Evolutionary conservation across 2,113 vertebrate species (phyloP).

Genomic region (Terrapene triunguis): DNA sequence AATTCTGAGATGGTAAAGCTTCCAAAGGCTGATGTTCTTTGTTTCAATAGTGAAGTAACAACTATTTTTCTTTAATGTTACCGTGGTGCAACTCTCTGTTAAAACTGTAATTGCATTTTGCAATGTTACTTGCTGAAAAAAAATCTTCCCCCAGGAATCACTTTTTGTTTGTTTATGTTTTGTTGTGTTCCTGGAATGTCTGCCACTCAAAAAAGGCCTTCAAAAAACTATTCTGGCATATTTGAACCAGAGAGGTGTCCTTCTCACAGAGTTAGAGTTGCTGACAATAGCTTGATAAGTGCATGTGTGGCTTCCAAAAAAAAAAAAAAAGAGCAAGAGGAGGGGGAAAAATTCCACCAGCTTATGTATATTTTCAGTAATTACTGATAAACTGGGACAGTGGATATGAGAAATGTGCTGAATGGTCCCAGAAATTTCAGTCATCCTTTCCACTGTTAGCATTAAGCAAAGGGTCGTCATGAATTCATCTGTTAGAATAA

Average conservation of each 20-base stretch:
- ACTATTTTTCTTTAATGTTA: background rate
- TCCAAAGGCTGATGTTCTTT: background rate
- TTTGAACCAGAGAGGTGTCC: conserved; percentile 21
- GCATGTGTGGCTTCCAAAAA: conserved; percentile 48
- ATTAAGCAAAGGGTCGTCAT: conserved; percentile 3
- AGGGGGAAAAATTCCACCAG: background rate
- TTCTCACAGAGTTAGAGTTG: conserved; percentile 19
- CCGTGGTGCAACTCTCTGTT: background rate
- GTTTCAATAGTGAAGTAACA: background rate
- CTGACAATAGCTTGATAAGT: background rate
- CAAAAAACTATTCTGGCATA: background rate
- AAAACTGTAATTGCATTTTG: background rate
- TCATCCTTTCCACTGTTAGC: background rate
- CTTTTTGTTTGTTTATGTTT: background rate
- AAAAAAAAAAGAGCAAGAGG: background rate
- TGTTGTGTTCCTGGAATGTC: background rate
- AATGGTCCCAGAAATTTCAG: conserved; percentile 32
- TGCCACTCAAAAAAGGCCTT: background rate
- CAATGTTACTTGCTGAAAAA: background rate
- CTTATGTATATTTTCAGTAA: background rate
- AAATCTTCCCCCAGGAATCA: background rate
- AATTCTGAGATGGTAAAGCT: background rate
- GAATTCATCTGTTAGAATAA: background rate
- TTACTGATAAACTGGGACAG: conserved; percentile 26
- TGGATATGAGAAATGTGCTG: background rate